phyloP scores from a whole-genome alignment of 1,140 invertebrate genomes.

The Oryctes rhinoceros region DNA sequence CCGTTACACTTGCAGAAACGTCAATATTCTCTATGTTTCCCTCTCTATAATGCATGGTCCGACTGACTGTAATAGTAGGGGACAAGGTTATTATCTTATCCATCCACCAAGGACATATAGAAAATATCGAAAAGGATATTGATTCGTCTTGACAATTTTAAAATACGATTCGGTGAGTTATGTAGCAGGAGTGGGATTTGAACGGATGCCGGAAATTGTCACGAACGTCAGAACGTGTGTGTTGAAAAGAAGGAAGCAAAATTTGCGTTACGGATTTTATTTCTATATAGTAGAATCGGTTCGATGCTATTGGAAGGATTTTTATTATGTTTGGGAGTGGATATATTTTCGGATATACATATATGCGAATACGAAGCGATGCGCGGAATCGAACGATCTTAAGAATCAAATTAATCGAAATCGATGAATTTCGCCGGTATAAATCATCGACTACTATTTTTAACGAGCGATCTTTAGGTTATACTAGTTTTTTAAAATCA shows the following conservation, averaged over 20 bases:
- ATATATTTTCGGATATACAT: neutral
- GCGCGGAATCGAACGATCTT: too few relatives aligned
- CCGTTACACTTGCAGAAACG: too few relatives aligned
- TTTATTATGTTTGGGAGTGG: neutral
- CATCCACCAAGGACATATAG: too few relatives aligned
- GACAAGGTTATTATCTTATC: neutral
- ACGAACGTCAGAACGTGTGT: neutral
- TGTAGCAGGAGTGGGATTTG: neutral
- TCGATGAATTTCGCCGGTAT: too few relatives aligned
- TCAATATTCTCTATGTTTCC: neutral
- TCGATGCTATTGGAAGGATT: neutral
- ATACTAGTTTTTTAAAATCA: too few relatives aligned
- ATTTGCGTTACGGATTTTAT: too few relatives aligned
- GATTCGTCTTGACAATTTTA: neutral
- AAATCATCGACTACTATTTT: too few relatives aligned
- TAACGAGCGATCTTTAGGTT: too few relatives aligned
- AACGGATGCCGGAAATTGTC: conserved; percentile 13
- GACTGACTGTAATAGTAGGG: neutral
- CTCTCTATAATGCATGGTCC: neutral
- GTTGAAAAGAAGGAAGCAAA: too few relatives aligned
- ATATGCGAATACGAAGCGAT: too few relatives aligned
- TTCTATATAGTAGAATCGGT: too few relatives aligned
- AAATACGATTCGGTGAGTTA: neutral
- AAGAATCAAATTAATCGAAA: too few relatives aligned
- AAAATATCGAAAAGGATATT: neutral